Conservation (phyloP, 2,113 vertebrate species). For the Coregonus clupeaformis region DNA sequence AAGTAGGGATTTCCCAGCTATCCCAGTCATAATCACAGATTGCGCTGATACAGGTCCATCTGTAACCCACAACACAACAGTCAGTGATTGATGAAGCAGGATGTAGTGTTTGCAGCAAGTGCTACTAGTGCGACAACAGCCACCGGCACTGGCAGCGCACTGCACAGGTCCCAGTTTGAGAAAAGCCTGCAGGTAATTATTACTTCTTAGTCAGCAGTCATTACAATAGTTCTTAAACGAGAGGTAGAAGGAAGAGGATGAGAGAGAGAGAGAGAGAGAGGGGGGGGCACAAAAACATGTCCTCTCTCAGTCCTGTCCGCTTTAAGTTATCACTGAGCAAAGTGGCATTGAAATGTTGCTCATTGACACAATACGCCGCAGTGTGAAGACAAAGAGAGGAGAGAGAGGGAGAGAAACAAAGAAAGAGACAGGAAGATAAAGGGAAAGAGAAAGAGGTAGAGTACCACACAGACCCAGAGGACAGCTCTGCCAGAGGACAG, state of each 20-base stretch:
- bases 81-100: slow-evolving; percentile 31
- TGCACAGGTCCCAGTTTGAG: slow-evolving; percentile 36
- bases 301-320: slow-evolving; percentile 27
- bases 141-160: slow-evolving; percentile 24
- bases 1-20: slow-evolving; percentile 15
- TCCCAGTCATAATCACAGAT: no score
- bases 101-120: slow-evolving; percentile 42
- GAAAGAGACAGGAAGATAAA: slow-evolving; percentile 13
- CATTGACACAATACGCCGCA: slow-evolving; percentile 50
- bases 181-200: slow-evolving; percentile 46
- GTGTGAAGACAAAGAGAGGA: slow-evolving; percentile 37
- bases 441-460: slow-evolving; percentile 4
- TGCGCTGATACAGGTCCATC: background rate
- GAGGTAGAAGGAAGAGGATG: slow-evolving; percentile 16
- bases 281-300: slow-evolving; percentile 26
- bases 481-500: slow-evolving; percentile 49
- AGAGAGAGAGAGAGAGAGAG: no score
- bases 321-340: slow-evolving; percentile 20
- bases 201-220: slow-evolving; percentile 34
- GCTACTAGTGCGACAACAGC: slow-evolving; percentile 31
- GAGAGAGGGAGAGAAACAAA: slow-evolving; percentile 4
- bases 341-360: slow-evolving; percentile 37
- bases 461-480: slow-evolving; percentile 40
- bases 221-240: slow-evolving; percentile 36
- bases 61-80: slow-evolving; percentile 22